Percentiles rank a stretch among this genome's conserved stretches.
These are phyloP conservation scores for Drosophila sechellia DNA, from an alignment of 1,140 invertebrate species.

Conservation along the genomic window DNA sequence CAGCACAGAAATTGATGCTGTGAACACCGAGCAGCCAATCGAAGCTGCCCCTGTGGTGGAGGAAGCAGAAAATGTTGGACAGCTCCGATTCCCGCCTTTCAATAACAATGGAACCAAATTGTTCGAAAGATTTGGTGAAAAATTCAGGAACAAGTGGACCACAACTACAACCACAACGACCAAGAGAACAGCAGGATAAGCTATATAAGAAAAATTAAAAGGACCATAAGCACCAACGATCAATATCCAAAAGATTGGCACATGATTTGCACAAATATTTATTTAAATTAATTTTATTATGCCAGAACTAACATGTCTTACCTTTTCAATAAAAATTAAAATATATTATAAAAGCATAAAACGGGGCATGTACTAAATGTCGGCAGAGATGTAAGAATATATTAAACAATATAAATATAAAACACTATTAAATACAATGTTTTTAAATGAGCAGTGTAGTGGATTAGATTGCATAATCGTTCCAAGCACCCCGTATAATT, in stretches of 20 bases:
- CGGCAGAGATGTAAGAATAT: too few relatives aligned
- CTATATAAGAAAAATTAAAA: neutral
- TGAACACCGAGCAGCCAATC: neutral
- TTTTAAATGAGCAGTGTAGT: too few relatives aligned
- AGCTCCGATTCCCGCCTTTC: slow-evolving; percentile 19
- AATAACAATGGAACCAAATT: slow-evolving; percentile 17
- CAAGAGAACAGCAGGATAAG: too few relatives aligned
- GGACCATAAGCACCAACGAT: neutral
- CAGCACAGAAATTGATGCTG: neutral
- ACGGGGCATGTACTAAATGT: too few relatives aligned
- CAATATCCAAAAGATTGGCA: neutral
- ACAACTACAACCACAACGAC: slow-evolving; percentile 6
- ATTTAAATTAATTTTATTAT: slow-evolving; percentile 2
- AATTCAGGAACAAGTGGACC: slow-evolving; percentile 24
- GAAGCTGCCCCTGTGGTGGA: slow-evolving; percentile 12
- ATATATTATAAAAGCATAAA: too few relatives aligned
- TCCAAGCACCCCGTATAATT: neutral
- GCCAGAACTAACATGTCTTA: neutral
- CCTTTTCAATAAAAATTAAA: neutral
- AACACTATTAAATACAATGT: too few relatives aligned
- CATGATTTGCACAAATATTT: slow-evolving; percentile 6
- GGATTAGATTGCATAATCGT: too few relatives aligned
- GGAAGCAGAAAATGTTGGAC: neutral
- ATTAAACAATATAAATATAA: too few relatives aligned
- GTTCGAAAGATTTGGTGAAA: slow-evolving; percentile 28